Evolutionary conservation across 2,113 vertebrate genomes (phyloP).

Genomic region (Sciurus niger): DNA sequence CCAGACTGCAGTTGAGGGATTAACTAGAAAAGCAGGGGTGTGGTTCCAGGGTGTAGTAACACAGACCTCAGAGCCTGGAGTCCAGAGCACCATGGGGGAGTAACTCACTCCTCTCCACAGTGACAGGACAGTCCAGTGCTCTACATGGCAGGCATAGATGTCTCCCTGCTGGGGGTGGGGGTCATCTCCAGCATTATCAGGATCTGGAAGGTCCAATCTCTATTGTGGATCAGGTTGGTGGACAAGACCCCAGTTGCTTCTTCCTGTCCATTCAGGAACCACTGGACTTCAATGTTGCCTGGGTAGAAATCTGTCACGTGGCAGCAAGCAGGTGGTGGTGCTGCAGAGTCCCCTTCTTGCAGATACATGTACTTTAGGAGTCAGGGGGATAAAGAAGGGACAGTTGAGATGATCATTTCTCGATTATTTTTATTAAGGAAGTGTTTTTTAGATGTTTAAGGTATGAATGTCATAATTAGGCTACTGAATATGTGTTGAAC

Average conservation of each 20-base stretch:
- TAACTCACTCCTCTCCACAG: neutral
- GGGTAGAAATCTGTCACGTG: constrained; percentile 67
- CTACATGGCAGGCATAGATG: constrained; percentile 85
- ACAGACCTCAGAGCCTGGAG: neutral
- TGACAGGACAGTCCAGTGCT: constrained; percentile 56
- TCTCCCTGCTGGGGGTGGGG: constrained; percentile 79
- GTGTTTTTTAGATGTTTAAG: neutral
- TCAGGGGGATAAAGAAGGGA: neutral
- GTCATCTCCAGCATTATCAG: constrained; percentile 65
- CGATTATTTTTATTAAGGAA: neutral
- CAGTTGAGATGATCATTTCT: neutral
- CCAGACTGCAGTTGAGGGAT: neutral
- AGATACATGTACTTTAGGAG: neutral
- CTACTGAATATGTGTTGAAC: too few species aligned
- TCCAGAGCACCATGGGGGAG: too few species aligned
- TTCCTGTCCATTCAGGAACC: constrained; percentile 59
- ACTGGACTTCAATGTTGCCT: neutral
- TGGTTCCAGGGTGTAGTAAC: neutral
- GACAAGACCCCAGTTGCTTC: constrained; percentile 7
- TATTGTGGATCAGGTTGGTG: neutral
- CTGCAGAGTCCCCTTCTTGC: constrained; percentile 54
- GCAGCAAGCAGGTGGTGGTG: constrained; percentile 83
- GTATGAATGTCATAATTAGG: neutral
- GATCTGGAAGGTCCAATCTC: constrained; percentile 73
- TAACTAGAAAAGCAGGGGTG: neutral